Base-by-base conservation (phyloP, 1,140 invertebrate species). In the Drosophila ogumai region DNA sequence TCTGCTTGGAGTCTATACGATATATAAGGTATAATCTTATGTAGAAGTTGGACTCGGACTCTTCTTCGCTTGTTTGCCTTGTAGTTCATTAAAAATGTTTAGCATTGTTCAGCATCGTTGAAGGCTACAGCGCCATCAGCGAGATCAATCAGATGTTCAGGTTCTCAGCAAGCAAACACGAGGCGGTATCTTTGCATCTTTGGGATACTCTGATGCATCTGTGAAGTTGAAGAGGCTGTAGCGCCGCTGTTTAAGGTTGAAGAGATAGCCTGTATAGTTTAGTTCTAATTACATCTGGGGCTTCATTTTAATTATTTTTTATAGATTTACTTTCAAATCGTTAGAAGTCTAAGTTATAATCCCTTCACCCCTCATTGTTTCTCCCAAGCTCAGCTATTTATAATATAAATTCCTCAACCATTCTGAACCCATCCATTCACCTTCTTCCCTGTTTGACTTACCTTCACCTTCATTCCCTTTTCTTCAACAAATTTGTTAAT, bases 61-160 rank as follows among this genome's bases (percentile, higher is more conserved):
- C 25, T 28, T 28, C n/a, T 32, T 17, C 3, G 1, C 61, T 10
- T 82, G 71, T 87, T 87, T 86, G 79, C 36, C 50, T 52, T 44
- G 67, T 63, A 82, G 76, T 87, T 88, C 76, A 88, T 87, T 80
- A 88, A 88, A 84, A 80, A 28, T 87, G 76, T 88, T 87, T 87
- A 87, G 80, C 79, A 82, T 82, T 79, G 79, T 86, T 75, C 57
- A 49, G 74, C 78, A 79, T 75, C 64, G 65, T 78, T 81, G 82
- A 57, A 43, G 57, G 44, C 32, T 43, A 44, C 61, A 82, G 57
- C 82, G 61, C 61, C 75, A 67, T 5, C 47, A 50, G 61, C 49
- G 46, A 54, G 50, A 68, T 79, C 82, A 86, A 86, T 79, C 60
- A 68, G 38, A 63, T 22, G 6, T 38, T 3, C 6, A n/a, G 17